Conservation (phyloP, 2,888 invertebrate genomes). For the Xiphydria camelus region DNA sequence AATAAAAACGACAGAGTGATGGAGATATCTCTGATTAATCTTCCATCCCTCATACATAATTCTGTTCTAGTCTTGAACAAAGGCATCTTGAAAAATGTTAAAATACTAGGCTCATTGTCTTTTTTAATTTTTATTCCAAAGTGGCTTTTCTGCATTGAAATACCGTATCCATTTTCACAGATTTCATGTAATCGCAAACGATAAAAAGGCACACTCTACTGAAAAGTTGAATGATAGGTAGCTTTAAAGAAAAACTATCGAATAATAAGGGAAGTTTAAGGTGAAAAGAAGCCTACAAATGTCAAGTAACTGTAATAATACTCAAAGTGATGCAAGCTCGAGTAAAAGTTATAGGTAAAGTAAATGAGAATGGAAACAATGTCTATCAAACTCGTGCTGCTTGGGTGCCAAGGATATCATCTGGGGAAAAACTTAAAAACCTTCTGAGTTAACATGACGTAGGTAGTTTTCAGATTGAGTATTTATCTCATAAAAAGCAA, state of each 20-base stretch:
- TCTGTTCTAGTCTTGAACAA: too few relatives aligned
- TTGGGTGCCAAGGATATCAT: conserved; percentile 90
- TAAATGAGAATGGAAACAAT: conserved; percentile 76
- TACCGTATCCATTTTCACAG: background rate
- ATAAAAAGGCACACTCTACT: conserved; percentile 93
- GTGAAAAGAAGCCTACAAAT: conserved; percentile 80
- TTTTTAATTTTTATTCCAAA: too few relatives aligned
- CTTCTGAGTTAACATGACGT: conserved; percentile 57
- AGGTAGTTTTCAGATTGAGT: conserved; percentile 48
- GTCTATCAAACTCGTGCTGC: conserved; percentile 80
- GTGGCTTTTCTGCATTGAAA: background rate
- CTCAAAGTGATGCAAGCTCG: conserved; percentile 63
- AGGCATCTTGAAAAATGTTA: too few relatives aligned
- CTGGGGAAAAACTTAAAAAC: conserved; percentile 67
- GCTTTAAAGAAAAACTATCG: too few relatives aligned
- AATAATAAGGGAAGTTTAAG: too few relatives aligned
- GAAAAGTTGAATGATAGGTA: too few relatives aligned
- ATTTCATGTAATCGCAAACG: conserved; percentile 74
- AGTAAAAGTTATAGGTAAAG: conserved; percentile 68
- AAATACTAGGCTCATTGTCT: too few relatives aligned
- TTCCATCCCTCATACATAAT: too few relatives aligned
- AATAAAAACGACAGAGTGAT: too few relatives aligned
- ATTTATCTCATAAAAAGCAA: conserved; percentile 68
- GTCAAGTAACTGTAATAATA: conserved; percentile 78
- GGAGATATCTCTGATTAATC: too few relatives aligned